These are phyloP conservation scores for Chloroceryle inda DNA, from an alignment of 2,797 vertebrate genomes.

Conservation along the genomic window DNA sequence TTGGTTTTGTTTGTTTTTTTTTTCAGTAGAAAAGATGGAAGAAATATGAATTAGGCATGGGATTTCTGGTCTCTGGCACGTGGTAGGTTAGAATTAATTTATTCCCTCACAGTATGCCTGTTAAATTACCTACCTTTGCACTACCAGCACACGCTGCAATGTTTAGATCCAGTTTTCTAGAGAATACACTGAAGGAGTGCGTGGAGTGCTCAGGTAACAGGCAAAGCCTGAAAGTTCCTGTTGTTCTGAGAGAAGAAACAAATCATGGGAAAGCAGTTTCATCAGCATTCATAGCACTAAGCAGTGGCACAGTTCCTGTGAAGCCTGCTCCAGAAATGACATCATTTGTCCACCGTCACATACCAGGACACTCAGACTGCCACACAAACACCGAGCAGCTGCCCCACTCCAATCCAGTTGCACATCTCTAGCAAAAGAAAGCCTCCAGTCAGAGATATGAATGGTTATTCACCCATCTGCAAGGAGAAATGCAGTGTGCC, in stretches of 20 bases:
- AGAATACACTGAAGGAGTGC: not conserved
- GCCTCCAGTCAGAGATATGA: constrained; percentile 34
- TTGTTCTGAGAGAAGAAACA: constrained; percentile 12
- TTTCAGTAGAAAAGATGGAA: not conserved
- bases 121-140: not conserved
- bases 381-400: constrained; percentile 36
- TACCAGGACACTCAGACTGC: not conserved
- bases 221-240: not conserved
- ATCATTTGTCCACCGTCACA: not conserved
- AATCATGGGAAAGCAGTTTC: constrained; percentile 31
- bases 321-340: constrained; percentile 17
- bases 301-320: not conserved
- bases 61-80: not conserved
- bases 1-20: not conserved
- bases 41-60: not conserved
- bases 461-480: constrained; percentile 47
- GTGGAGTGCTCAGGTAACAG: accelerated
- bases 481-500: constrained; percentile 1
- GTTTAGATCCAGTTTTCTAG: not conserved
- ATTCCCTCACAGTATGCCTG: not conserved
- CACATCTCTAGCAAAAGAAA: constrained; percentile 14
- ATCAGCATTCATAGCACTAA: constrained; percentile 37
- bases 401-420: constrained; percentile 1
- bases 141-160: not conserved
- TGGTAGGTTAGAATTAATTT: not conserved